Base-by-base conservation (phyloP, 2,113 vertebrate species). In the Anas platyrhynchos region DNA sequence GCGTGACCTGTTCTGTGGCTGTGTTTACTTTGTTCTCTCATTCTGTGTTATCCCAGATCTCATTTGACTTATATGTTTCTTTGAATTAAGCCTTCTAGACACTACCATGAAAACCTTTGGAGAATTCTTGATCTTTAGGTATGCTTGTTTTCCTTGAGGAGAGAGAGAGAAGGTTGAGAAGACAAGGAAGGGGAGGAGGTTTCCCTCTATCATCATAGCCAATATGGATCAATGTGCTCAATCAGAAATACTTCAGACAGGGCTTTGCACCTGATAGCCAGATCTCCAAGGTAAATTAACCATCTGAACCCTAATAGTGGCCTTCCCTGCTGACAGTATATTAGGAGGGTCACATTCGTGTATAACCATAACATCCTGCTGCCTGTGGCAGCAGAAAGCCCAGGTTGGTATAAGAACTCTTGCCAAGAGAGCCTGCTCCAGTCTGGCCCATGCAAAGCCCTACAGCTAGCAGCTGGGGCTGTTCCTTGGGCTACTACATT, bases 371-470 rank as follows among this genome's bases (percentile, higher is more conserved):
- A 46, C 55, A 74, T 27, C 4, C 13, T 67, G 38, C 12, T 81
- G 44, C 41, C 36, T 86, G 76, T 41, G 76, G 9, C 15, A 83
- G 32, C 68, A 58, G 41, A 88, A 82, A 86, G 16, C 11, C 20
- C 0, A 2, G 13, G 21, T 2, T n/a, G 72, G 25, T 11, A 58
- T 48, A 52, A 29, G 7, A 10, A 2, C 27, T 85, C 34, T 29
- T 65, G 18, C 34, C 55, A 72, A 16, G 5, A 54, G 58, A 41
- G 31, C 5, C 18, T 0, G 0, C n/a, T 89, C 36, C n/a, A 52
- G 12, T 4, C 0, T 0, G 25, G 11, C 22, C 20, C 1, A 0
- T 25, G 46, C 10, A 43, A 7, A 82, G 6, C 56, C 6, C 13
- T 2, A 5, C 18, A 8, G 9, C 34, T 61, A 16, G 36, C 8